Evolutionary conservation across 2,113 vertebrate species (phyloP).

Genomic region (Zosterops borbonicus): DNA sequence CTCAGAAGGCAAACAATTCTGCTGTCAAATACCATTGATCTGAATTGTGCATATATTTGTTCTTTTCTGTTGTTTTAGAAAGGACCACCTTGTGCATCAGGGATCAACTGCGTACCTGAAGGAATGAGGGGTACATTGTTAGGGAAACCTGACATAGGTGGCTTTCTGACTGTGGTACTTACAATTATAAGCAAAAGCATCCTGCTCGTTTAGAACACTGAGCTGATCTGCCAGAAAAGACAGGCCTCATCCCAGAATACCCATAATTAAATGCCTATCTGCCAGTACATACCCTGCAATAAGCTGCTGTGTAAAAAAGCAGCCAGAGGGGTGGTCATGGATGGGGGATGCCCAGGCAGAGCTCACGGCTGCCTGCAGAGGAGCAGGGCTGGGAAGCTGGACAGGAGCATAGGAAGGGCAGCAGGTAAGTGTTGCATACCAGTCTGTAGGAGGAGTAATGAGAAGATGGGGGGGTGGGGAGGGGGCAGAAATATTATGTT

Average conservation of each 20-base stretch:
- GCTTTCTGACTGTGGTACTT: not conserved
- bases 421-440: not conserved
- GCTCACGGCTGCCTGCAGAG: accelerated
- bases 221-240: not conserved
- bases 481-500: not conserved
- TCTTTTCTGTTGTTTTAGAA: not conserved
- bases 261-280: not conserved
- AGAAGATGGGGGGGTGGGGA: not conserved
- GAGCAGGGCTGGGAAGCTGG: not conserved
- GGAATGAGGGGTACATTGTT: not conserved
- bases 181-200: not conserved
- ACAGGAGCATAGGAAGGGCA: not conserved
- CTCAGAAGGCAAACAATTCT: not conserved
- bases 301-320: not conserved
- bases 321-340: accelerated
- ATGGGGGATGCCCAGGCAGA: accelerated
- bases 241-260: not conserved
- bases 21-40: not conserved
- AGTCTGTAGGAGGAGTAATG: not conserved
- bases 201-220: not conserved
- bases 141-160: not conserved
- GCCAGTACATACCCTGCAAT: not conserved
- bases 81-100: not conserved
- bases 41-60: not conserved
- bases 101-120: not conserved